Evolutionary conservation across 2,113 vertebrate genomes (phyloP), one percentile per base, ranked within the genome.

Genomic region (Benitochromis conjunctus): DNA sequence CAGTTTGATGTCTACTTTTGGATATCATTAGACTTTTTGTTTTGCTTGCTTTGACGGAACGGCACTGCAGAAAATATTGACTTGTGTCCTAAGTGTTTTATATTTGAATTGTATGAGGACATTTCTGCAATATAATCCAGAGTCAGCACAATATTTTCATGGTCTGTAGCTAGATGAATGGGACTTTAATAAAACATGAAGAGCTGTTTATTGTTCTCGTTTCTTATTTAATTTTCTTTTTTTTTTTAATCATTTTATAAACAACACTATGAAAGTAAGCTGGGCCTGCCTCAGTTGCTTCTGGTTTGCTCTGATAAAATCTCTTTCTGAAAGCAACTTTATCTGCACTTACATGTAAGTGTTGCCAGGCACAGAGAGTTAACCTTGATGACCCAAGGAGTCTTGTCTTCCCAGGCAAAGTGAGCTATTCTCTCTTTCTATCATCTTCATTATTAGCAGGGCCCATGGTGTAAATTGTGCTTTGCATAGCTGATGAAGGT

Each of bases 361-460:
- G 53, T 82, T 74, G 31, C 38, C 8, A 3, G 58, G n/a, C 13
- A 53, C 56, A 64, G 34, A 5, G 5, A 11, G 10, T 24, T 66
- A 51, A 83, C 80, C 84, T 80, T 8, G 5, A 12, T 82, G 82
- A 81, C 86, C 87, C 36, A 54, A 51, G 85, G 21, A 4, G 60
- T 88, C 11, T 88, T 8, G 34, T 62, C 46, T 87, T 36, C 19
- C 58, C 4, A 24, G 10, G 36, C 60, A 80, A 64, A 46, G 24
- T 80, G 48, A 89, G 69, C 9, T 29, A 6, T 19, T 81, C 48
- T 82, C 10, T 55, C 34, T 12, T 36, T 66, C 53, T 89, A 41
- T 80, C 57, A 38, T 87, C 31, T 79, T 86, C 43, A 79, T 86
- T 79, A 84, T 88, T 79, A 91, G 62, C 51, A 81, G 48, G 51